Percentiles rank a stretch among this genome's conserved stretches.
Evolutionary conservation across 1,140 invertebrate species (phyloP).

Genomic region (Drosophila murphyi): DNA sequence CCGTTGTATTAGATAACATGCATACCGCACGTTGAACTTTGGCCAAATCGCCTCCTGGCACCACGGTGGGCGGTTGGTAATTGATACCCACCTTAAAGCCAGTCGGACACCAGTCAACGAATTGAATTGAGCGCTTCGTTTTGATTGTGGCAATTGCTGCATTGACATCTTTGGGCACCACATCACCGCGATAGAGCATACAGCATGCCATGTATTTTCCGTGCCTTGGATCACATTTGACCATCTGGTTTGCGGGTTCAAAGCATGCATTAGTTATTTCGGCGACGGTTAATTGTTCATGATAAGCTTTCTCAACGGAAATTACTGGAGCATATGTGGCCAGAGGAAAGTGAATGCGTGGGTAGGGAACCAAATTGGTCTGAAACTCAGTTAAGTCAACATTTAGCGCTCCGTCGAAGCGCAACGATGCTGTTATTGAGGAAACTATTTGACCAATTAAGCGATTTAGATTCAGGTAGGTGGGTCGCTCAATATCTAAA

Average conservation of each 20-base stretch:
- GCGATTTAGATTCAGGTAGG: constrained; percentile 92
- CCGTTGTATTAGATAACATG: constrained; percentile 94
- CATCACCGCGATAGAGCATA: constrained; percentile 91
- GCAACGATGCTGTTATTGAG: constrained; percentile 93
- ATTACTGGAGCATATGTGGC: constrained; percentile 92
- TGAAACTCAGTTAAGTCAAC: constrained; percentile 96
- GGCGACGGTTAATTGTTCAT: constrained; percentile 90
- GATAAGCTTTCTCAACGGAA: constrained; percentile 93
- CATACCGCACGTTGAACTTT: constrained; percentile 94
- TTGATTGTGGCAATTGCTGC: constrained; percentile 95
- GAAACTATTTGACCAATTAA: constrained; percentile 94
- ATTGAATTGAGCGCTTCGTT: constrained; percentile 93
- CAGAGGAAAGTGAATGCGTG: constrained; percentile 92
- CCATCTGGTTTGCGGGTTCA: constrained; percentile 94
- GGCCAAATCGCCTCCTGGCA: constrained; percentile 92
- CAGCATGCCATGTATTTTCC: constrained; percentile 95
- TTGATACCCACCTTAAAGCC: constrained; percentile 93
- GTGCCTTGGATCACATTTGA: constrained; percentile 92
- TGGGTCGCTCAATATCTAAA: constrained; percentile 93
- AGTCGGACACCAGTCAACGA: constrained; percentile 93
- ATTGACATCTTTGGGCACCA: constrained; percentile 94
- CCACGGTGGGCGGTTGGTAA: constrained; percentile 94
- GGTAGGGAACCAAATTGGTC: constrained; percentile 93
- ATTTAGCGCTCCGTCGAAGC: constrained; percentile 95
- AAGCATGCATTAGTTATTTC: constrained; percentile 94